Conservation (phyloP, 2,113 vertebrate species). For the Sceloporus undulatus region DNA sequence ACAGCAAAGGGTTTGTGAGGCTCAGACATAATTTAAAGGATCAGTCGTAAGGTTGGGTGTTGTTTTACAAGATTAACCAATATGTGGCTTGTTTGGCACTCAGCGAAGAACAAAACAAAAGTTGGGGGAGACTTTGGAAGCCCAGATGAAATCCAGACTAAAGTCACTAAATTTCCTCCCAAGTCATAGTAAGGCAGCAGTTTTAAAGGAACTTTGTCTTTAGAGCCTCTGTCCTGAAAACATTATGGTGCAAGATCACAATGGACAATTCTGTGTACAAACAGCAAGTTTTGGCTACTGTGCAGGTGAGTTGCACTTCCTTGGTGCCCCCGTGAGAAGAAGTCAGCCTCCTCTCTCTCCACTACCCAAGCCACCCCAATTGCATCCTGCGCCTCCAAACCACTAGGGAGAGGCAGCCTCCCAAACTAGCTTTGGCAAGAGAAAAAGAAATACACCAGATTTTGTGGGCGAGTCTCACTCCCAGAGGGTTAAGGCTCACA, state of each 20-base stretch:
- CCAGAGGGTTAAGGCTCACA: conserved; percentile 60
- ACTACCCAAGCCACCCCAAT: background rate
- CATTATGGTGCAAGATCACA: background rate
- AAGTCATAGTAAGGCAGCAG: conserved; percentile 30
- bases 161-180: background rate
- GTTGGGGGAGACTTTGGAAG: background rate
- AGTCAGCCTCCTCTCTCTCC: background rate
- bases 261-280: background rate
- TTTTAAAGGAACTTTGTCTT: background rate
- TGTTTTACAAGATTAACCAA: background rate
- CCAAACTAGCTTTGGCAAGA: conserved; percentile 19
- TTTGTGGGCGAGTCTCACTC: conserved; percentile 47
- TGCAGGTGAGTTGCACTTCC: conserved; percentile 40
- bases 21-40: background rate
- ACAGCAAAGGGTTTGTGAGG: conserved; percentile 5
- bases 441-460: conserved; percentile 43
- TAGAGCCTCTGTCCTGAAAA: conserved; percentile 48
- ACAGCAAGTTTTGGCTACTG: conserved; percentile 39
- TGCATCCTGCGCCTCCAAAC: conserved; percentile 21
- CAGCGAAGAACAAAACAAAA: background rate
- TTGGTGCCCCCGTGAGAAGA: background rate
- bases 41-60: background rate
- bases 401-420: background rate
- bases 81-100: background rate
- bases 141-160: background rate